Conservation (phyloP, 35 echinoderm and acorn worm genomes). For the Ophioderma brevispina region DNA sequence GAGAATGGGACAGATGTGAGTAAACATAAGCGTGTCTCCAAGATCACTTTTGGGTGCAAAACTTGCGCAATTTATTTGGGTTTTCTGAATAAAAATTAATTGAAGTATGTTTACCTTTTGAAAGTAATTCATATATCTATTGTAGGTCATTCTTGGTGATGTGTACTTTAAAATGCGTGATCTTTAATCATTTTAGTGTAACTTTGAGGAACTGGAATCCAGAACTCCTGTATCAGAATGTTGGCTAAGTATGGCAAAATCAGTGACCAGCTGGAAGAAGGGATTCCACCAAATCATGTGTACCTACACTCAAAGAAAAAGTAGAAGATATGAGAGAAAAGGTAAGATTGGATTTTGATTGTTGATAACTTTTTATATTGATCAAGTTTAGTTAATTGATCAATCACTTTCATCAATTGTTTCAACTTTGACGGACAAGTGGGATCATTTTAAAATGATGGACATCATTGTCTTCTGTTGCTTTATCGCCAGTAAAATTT, state of each 20-base stretch:
- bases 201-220: slow-evolving; percentile 91
- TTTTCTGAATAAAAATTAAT: no score
- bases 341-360: slow-evolving; percentile 59
- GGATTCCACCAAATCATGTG: slow-evolving; percentile 91
- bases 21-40: neutral
- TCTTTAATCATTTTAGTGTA: slow-evolving; percentile 44
- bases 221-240: slow-evolving; percentile 64
- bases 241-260: slow-evolving; percentile 92
- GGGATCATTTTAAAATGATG: no score
- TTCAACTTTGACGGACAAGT: no score
- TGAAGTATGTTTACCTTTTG: slow-evolving; percentile 5
- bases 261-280: slow-evolving; percentile 96
- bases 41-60: no score
- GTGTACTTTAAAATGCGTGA: no score
- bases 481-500: no score
- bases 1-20: slow-evolving; percentile 76
- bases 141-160: no score
- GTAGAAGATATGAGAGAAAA: slow-evolving; percentile 97
- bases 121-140: slow-evolving; percentile 64
- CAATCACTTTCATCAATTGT: no score
- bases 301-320: slow-evolving; percentile 92
- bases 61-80: neutral
- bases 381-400: no score
- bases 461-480: no score
- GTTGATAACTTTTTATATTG: no score